Conservation (phyloP, 1,140 invertebrate species). For the Aleiodes sp. region DNA sequence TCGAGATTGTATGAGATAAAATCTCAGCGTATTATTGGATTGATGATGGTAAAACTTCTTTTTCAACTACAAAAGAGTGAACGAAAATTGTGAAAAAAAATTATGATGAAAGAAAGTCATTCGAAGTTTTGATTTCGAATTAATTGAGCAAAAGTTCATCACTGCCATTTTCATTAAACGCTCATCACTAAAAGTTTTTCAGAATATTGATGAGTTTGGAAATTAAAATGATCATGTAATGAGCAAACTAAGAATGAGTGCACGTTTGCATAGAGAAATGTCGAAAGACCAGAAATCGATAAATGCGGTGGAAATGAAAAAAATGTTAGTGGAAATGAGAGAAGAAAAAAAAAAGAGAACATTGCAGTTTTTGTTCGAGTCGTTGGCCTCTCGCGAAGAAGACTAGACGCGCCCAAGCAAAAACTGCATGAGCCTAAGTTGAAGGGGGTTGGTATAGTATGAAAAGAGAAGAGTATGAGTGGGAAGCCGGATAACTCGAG, state of each 20-base stretch:
- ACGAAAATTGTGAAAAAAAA: not conserved
- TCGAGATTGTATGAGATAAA: not conserved
- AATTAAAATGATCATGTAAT: not conserved
- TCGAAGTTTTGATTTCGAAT: not conserved
- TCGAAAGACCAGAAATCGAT: not conserved
- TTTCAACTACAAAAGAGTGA: not conserved
- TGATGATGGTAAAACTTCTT: not conserved
- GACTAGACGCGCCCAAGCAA: slow-evolving; percentile 8
- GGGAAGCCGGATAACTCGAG: slow-evolving; percentile 12
- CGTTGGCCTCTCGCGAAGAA: slow-evolving; percentile 13
- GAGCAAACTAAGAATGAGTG: not conserved
- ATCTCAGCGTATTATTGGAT: not conserved
- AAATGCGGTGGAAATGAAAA: not conserved
- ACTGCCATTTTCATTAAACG: not conserved
- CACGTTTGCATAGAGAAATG: not conserved
- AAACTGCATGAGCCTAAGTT: slow-evolving; percentile 16
- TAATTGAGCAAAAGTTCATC: not conserved
- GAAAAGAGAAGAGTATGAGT: slow-evolving; percentile 3
- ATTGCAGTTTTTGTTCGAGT: slow-evolving; percentile 10
- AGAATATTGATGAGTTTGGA: not conserved
- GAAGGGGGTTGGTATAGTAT: not conserved
- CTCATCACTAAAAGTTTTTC: not conserved
- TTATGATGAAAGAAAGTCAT: not conserved
- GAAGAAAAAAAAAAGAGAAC: not conserved
- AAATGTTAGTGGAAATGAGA: not conserved